phyloP scores from a whole-genome alignment of 2,888 invertebrate genomes.

The Pandemis heparana region DNA sequence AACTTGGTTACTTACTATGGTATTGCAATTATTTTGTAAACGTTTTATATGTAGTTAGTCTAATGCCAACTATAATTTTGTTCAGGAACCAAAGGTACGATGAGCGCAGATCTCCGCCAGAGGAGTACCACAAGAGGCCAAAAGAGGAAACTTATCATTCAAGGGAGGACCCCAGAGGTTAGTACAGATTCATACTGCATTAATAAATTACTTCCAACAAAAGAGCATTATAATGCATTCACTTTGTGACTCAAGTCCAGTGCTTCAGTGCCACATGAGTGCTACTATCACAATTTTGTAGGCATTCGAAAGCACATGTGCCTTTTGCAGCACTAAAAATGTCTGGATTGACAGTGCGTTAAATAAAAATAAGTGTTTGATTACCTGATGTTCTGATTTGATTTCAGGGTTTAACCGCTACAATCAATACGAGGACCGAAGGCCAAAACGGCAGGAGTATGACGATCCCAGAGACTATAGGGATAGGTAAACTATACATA shows the following conservation, averaged over 20 bases:
- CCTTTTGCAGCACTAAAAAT: too few relatives aligned
- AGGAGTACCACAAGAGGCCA: slow-evolving; percentile 66
- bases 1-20: not conserved
- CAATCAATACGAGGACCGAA: slow-evolving; percentile 72
- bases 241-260: too few relatives aligned
- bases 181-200: not conserved
- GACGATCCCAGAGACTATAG: slow-evolving; percentile 68
- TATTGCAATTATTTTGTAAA: not conserved
- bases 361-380: not conserved
- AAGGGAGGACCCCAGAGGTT: slow-evolving; percentile 71
- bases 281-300: too few relatives aligned
- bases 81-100: slow-evolving; percentile 67
- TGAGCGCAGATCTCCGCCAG: slow-evolving; percentile 58
- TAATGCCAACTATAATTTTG: slow-evolving; percentile 28
- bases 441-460: slow-evolving; percentile 65
- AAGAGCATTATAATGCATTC: too few relatives aligned
- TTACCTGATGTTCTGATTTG: slow-evolving; percentile 14
- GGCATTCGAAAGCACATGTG: too few relatives aligned
- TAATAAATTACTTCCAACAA: too few relatives aligned
- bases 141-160: slow-evolving; percentile 65
- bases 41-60: not conserved
- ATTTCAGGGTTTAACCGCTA: slow-evolving; percentile 67
- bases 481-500: slow-evolving; percentile 45
- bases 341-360: too few relatives aligned
- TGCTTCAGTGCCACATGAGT: too few relatives aligned